Percentiles rank a stretch among this genome's conserved stretches.
phyloP scores from a whole-genome alignment of 2,888 invertebrate genomes.

The Zygaena filipendulae region DNA sequence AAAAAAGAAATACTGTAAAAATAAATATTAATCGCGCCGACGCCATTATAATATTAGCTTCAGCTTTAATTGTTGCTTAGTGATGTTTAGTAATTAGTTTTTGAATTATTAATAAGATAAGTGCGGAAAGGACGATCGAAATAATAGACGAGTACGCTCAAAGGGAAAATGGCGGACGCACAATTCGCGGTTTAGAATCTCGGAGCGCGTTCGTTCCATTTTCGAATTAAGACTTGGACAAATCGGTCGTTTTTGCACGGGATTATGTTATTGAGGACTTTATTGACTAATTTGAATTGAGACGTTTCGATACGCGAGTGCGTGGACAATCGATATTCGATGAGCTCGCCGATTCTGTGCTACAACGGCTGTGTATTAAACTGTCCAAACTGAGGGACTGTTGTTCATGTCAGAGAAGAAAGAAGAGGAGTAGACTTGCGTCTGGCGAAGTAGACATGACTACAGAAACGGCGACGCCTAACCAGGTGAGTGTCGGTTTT shows the following conservation, averaged over 20 bases:
- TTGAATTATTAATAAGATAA: conserved; percentile 17
- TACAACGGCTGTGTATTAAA: conserved; percentile 28
- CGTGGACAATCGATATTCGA: conserved; percentile 48
- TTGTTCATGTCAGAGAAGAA: conserved; percentile 56
- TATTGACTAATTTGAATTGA: too few relatives aligned
- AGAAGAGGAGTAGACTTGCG: conserved; percentile 47
- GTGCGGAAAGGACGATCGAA: too few relatives aligned
- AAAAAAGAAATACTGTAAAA: neutral
- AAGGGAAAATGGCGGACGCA: conserved; percentile 50
- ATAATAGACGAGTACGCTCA: too few relatives aligned
- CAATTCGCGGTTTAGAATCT: conserved; percentile 28
- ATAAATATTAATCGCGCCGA: neutral
- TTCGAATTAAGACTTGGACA: conserved; percentile 20
- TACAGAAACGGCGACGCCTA: conserved; percentile 63
- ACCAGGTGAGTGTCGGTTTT: conserved; percentile 37
- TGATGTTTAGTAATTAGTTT: conserved; percentile 28
- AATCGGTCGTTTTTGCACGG: too few relatives aligned
- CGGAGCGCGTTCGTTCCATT: too few relatives aligned
- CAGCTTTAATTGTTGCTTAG: conserved; percentile 41
- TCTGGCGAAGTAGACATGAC: conserved; percentile 53
- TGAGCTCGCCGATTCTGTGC: conserved; percentile 22
- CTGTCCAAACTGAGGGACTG: conserved; percentile 43
- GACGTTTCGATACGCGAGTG: conserved; percentile 23
- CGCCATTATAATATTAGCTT: too few relatives aligned
- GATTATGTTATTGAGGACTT: too few relatives aligned